Evolutionary conservation across 2,888 invertebrate genomes (phyloP).

Genomic region (Epinotia nisella): DNA sequence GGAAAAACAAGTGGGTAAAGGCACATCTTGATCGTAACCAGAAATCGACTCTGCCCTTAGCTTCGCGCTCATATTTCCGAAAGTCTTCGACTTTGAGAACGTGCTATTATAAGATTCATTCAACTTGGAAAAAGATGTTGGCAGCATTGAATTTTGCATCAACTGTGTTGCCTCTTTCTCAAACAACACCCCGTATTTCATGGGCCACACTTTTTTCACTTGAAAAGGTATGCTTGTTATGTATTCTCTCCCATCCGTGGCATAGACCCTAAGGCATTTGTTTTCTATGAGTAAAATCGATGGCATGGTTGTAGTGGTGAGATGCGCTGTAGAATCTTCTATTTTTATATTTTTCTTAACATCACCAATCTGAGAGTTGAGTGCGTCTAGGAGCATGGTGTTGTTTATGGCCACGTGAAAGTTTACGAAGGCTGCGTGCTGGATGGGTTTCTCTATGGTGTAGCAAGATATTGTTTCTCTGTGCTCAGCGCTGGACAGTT

Average conservation of each 20-base stretch:
- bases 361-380: conserved; percentile 79
- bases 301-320: conserved; percentile 83
- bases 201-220: conserved; percentile 93
- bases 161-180: conserved; percentile 87
- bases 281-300: conserved; percentile 90
- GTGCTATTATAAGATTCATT: conserved; percentile 75
- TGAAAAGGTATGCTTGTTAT: conserved; percentile 91
- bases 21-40: conserved; percentile 76
- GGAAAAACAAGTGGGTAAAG: conserved; percentile 92
- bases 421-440: conserved; percentile 91
- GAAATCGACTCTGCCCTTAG: conserved; percentile 70
- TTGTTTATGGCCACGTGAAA: conserved; percentile 81
- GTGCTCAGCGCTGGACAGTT: conserved; percentile 78
- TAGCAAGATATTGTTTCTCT: conserved; percentile 88
- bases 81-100: conserved; percentile 65
- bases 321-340: conserved; percentile 79
- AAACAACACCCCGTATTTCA: conserved; percentile 93
- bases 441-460: conserved; percentile 92
- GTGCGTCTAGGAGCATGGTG: conserved; percentile 81
- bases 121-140: conserved; percentile 66
- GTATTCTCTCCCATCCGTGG: conserved; percentile 92
- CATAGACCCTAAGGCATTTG: conserved; percentile 90
- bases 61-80: conserved; percentile 73
- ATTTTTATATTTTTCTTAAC: conserved; percentile 79
- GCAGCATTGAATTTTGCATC: conserved; percentile 66